Base-by-base conservation (phyloP, 2,888 invertebrate species). In the Archips crataeganus region DNA sequence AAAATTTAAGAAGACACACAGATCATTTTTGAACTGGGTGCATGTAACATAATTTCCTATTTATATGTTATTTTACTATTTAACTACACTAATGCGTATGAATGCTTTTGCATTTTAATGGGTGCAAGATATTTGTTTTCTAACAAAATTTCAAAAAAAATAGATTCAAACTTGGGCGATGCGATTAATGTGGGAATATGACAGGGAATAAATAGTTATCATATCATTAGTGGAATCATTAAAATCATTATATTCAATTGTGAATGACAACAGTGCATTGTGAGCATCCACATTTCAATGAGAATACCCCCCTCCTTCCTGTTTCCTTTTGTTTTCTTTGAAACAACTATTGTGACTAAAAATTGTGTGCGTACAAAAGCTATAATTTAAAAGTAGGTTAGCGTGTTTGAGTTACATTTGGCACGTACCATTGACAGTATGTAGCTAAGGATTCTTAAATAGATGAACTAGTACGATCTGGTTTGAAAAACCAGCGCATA, bases 1-100 rank as follows among this genome's bases (percentile, higher is more conserved):
- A 76, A 67, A 75, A 73, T 74, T 79, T 82, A 79, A 83, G 92
- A 90, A 93, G 94, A 94, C 93, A 93, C 92, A 94, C 94, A 93
- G 94, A 93, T 92, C 85, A 83, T 82, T 85, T 51, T 76, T 79
- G 85, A 87, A 88, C 87, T 90, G 90, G 85, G 86, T 89, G 91
- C 91, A 90, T 89, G 90, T 79, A 75, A 73, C 63, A 73, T 77
- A 74, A 23, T 23, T 51, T 51, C n/a, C 23, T 23, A 23, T 23
- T 23, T 23, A 23, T 23, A 23, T 23, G 23, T 23, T 23, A n/a
- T n/a, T 8, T 74, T 65, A 65, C 61, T 69, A 74, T 70, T 69
- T 71, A 61, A 67, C n/a, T 13, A n/a, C 34, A 69, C 64, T 69
- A 59, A 68, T 42, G 36, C 49, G 42, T 59, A 45, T 51, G 15